Conservation (phyloP, 2,113 vertebrate genomes). For the Phainopepla nitens region DNA sequence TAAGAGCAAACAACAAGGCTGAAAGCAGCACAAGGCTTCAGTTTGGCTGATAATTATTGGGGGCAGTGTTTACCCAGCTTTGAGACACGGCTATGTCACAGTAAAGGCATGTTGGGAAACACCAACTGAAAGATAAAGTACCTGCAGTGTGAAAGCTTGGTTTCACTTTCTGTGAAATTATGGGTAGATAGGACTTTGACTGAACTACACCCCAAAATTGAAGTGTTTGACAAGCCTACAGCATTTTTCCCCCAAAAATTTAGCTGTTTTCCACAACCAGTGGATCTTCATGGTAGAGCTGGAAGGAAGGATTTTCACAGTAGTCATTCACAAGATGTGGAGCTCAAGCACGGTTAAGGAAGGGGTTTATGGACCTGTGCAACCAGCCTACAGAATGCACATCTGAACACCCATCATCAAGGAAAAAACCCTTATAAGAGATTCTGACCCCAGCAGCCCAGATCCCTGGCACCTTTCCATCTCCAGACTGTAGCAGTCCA, state of each 20-base stretch:
- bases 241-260: rapidly evolving
- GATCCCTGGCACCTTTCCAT: background rate
- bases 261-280: background rate
- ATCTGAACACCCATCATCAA: background rate
- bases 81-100: background rate
- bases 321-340: background rate
- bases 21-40: background rate
- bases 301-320: background rate
- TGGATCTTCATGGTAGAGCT: background rate
- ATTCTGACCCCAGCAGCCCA: background rate
- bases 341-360: background rate
- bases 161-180: background rate
- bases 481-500: background rate
- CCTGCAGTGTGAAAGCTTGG: background rate
- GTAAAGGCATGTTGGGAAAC: background rate
- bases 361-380: background rate
- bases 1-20: background rate
- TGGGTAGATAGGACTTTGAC: background rate
- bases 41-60: background rate
- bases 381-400: background rate
- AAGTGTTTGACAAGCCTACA: background rate
- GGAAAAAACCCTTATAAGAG: background rate
- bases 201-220: background rate
- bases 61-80: background rate
- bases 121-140: background rate